Evolutionary conservation across 2,888 invertebrate genomes (phyloP), one percentile per base, ranked within the genome.

Genomic region (Drosophila phalerata): DNA sequence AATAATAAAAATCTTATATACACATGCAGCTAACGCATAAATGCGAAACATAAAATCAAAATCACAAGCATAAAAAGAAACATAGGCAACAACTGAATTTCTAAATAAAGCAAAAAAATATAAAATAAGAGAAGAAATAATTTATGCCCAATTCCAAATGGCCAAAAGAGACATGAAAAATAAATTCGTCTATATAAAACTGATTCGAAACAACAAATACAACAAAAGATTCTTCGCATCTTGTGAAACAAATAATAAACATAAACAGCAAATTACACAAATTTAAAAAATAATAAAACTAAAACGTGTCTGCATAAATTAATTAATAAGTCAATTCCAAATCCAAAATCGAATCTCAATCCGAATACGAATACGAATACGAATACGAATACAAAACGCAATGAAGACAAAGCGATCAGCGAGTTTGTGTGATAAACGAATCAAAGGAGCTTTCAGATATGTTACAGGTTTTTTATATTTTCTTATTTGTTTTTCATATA

Each of bases 261-360:
- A 65, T 70, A 65, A 74, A 76, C 79, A 70, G 62, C 77, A 79
- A 85, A 85, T 90, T 82, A 82, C 79, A 81, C 77, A 77, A 86
- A 90, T 88, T 88, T 89, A 80, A 79, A 81, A 81, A 85, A 91
- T 89, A 91, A 91, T 91, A 90, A 90, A 91, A 89, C 77, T 89
- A 85, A 91, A 91, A 91, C 91, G 91, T 90, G 91, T 91, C 85
- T 90, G 91, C 91, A 91, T 91, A 91, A 91, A 91, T 91, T 91
- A 91, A 90, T 90, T 91, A 91, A 91, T 91, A 91, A 89, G 82
- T 85, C 86, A 81, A 83, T 73, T 75, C 51, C 64, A 74, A 69
- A 61, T 66, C 57, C 58, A 32, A 77, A 77, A 76, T 64, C 42
- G 25, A 62, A 62, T 47, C 25, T 42, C 43, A 57, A 64, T 15